Evolutionary conservation across 2,888 invertebrate species (phyloP), one percentile per base, ranked within the genome.

Genomic region (Crossocerus cetratus): DNA sequence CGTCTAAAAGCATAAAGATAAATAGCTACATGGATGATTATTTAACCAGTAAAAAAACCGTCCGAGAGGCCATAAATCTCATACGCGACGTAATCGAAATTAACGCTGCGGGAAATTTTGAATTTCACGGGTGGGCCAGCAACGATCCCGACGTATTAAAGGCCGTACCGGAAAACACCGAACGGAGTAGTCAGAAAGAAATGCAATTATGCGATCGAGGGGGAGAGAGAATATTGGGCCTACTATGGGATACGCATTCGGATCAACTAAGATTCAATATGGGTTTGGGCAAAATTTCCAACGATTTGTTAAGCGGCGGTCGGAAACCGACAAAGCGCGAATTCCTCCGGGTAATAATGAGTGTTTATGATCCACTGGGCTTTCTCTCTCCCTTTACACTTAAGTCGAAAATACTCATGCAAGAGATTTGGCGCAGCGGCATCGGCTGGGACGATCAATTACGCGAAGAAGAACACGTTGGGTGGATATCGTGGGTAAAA

Each of bases 11-110:
- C 22, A 44, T 59, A 2, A 20, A 3, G 2, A 21, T 2, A 8
- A 14, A 59, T 21, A 44, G 59, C 2, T 59, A 59, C 20, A 59
- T 59, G 59, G 59, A 59, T 13, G 59, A 44, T 13, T 59, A 18
- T 5, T 21, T 59, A 2, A 43, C 13, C 0, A 59, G 44, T 2
- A 13, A 20, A n/a, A 21, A 2, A 11, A 13, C 44, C 0, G 11
- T 18, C 3, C 44, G 8, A 14, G 44, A 59, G 14, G 11, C 18
- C 2, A 18, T 14, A 4, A 2, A 20, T 14, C 5, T 18, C 1
- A 21, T 43, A 4, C 59, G 44, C 3, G 59, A 44, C 14, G 59
- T 59, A 1, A 20, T 13, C 2, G 0, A 18, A 3, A 59, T 59
- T 5, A 59, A 59, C 2, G 18, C 59, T 0, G 5, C 2, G 1